Base-by-base conservation (phyloP, 1,140 invertebrate genomes). In the Hylaeus volcanicus region DNA sequence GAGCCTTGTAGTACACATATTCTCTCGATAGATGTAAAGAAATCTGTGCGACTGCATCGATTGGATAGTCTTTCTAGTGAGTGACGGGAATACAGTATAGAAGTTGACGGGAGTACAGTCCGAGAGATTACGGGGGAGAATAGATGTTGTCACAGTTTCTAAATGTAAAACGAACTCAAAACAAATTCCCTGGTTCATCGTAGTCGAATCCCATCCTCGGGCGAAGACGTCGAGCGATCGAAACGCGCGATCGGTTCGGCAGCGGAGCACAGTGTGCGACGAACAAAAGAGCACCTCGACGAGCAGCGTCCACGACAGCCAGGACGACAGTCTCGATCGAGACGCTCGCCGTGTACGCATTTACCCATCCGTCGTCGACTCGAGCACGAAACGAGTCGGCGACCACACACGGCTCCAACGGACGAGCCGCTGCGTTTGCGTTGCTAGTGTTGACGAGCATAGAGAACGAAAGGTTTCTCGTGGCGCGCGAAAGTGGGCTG, bases 231-330 rank as follows among this genome's bases (percentile, higher is more conserved):
- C 61, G 37, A 77, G 69, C 66, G 39, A 55, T 71, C 53, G 61
- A 58, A 65, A 60, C 76, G 73, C 74, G 86, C 43, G 72, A 41
- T n/a, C 60, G 71, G 64, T 73, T 80, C 43, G 71, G 76, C 76
- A 26, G 65, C 85, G 73, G 76, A 89, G 90, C 89, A 90, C 86
- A 88, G 87, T 88, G 89, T 89, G 89, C 88, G 89, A 85, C 82
- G 80, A 86, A 79, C 64, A 73, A 87, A 45, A 87, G 85, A 88
- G 89, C 86, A 91, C 89, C 79, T 81, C 65, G 85, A 87, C 79
- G 87, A 89, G 88, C 86, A 84, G 70, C 87, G 86, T 85, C 86
- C 82, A 43, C 61, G 82, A 61, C 65, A 81, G 75, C 77, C 68
- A 83, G 69, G 70, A 84, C 69, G 74, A 15, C 45, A 58, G 11